These are phyloP conservation scores for Encarsia formosa DNA, from an alignment of 2,888 invertebrate species.

Conservation along the genomic window DNA sequence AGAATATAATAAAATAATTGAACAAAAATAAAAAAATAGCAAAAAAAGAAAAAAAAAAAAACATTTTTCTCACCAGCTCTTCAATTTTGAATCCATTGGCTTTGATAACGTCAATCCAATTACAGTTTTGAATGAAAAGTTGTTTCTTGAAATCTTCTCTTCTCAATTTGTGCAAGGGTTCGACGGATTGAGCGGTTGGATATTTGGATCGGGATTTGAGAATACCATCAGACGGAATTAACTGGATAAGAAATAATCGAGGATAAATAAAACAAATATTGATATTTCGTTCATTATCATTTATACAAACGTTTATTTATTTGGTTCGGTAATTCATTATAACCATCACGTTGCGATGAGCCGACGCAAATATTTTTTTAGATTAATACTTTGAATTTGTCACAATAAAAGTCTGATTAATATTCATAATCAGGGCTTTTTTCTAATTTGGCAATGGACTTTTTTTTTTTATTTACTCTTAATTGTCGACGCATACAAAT, in stretches of 20 bases:
- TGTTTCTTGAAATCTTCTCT: background rate
- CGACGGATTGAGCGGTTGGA: constrained; percentile 7
- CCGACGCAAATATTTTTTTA: constrained; percentile 18
- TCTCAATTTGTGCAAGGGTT: constrained; percentile 6
- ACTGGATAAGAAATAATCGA: constrained; percentile 8
- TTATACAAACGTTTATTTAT: constrained; percentile 28
- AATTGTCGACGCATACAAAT: constrained; percentile 22
- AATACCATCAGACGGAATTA: constrained; percentile 16
- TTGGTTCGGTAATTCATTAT: constrained; percentile 26
- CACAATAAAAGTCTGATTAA: constrained; percentile 14
- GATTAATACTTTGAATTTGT: constrained; percentile 15
- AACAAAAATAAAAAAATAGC: background rate
- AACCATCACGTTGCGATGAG: constrained; percentile 25
- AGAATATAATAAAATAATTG: too few relatives aligned
- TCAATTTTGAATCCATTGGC: too few relatives aligned
- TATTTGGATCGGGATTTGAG: constrained; percentile 14
- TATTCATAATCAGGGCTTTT: too few relatives aligned
- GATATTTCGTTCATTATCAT: background rate
- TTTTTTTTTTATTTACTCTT: background rate
- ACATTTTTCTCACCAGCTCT: background rate
- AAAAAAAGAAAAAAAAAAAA: background rate
- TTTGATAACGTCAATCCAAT: constrained; percentile 5
- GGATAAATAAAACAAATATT: background rate
- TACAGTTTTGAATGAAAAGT: background rate
- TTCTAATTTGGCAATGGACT: constrained; percentile 24